Conservation (phyloP, 1,140 invertebrate species). For the Acyrthosiphon pisum region DNA sequence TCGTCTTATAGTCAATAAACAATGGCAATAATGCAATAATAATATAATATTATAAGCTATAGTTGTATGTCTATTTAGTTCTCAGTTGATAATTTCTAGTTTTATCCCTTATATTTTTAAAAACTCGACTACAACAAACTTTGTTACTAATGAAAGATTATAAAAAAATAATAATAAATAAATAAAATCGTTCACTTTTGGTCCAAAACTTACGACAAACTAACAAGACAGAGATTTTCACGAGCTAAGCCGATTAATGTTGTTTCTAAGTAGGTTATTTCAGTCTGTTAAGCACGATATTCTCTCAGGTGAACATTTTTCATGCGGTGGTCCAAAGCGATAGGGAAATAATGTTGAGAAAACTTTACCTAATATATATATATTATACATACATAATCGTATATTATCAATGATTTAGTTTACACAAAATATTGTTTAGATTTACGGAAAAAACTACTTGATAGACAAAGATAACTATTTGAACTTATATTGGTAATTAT, state of each 20-base stretch:
- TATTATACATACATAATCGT: not conserved
- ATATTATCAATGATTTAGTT: not conserved
- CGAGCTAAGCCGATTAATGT: conserved; percentile 7
- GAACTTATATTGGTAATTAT: not conserved
- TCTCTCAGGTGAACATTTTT: not conserved
- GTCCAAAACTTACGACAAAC: not conserved
- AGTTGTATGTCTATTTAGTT: not conserved
- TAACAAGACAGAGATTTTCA: not conserved
- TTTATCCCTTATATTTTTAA: not conserved
- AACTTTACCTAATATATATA: not conserved
- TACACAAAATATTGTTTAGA: not conserved
- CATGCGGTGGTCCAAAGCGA: not conserved
- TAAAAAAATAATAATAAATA: not conserved
- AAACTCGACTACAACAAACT: not conserved
- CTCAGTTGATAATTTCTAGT: not conserved
- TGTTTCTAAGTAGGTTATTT: conserved; percentile 31
- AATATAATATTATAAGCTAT: not conserved
- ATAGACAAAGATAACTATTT: not conserved
- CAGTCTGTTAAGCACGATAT: conserved; percentile 33
- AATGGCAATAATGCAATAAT: not conserved
- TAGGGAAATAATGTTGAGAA: not conserved
- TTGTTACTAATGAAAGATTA: conserved; percentile 10
- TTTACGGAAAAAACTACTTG: not conserved
- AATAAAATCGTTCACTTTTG: not conserved
- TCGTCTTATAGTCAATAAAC: not conserved